These are phyloP conservation scores for Carollia perspicillata DNA, from an alignment of 2,113 vertebrate genomes.

Conservation along the genomic window DNA sequence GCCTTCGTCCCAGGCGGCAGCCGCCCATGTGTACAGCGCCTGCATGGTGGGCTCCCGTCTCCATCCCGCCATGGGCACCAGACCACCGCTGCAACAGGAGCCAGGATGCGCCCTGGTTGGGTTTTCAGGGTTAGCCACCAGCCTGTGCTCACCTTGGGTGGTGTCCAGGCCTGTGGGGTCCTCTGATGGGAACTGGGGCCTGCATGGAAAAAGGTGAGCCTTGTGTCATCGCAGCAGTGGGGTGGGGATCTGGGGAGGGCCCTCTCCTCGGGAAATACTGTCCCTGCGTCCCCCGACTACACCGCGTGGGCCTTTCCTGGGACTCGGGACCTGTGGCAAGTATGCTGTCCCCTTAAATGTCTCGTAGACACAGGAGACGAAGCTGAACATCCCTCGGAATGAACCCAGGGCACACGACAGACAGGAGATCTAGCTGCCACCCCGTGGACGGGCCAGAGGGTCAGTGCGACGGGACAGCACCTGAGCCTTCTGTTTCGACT, in stretches of 20 bases:
- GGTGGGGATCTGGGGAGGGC: no score
- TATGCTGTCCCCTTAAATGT: no score
- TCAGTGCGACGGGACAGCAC: accelerated
- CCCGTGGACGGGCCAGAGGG: background rate
- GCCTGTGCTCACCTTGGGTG: slow-evolving; percentile 72
- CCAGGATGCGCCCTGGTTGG: background rate
- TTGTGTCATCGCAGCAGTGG: background rate
- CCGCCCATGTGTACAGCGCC: background rate
- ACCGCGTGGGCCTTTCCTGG: background rate
- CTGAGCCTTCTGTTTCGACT: background rate
- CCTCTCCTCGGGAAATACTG: background rate
- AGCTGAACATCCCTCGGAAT: background rate
- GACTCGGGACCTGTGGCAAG: background rate
- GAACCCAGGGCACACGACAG: background rate
- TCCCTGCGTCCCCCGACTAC: background rate
- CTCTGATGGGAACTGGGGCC: slow-evolving; percentile 63
- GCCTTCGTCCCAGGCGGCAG: accelerated
- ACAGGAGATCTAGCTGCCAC: background rate
- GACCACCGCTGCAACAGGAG: background rate
- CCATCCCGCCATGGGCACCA: background rate
- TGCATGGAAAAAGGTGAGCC: slow-evolving; percentile 40
- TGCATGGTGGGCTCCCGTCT: accelerated
- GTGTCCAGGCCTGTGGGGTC: slow-evolving; percentile 53
- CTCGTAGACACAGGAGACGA: background rate
- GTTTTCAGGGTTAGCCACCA: no score